phyloP scores from a whole-genome alignment of 1,140 invertebrate genomes.

The Zaprionus taronus region DNA sequence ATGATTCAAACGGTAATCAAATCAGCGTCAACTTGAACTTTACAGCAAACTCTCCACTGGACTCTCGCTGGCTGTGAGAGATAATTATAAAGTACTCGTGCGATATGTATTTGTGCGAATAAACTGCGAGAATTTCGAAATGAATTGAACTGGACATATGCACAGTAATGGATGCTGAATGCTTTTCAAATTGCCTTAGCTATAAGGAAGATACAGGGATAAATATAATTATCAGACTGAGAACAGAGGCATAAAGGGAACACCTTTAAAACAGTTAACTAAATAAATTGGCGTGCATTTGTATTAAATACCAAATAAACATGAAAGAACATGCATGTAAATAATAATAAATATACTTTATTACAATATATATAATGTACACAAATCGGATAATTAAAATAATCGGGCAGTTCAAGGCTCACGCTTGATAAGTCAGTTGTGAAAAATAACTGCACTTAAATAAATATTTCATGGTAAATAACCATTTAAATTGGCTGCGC shows the following conservation, averaged over 20 bases:
- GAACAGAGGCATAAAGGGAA: background rate
- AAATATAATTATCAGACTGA: too few relatives aligned
- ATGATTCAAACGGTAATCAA: slow-evolving; percentile 35
- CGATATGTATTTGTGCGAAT: background rate
- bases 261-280: background rate
- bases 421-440: slow-evolving; percentile 19
- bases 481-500: slow-evolving; percentile 30
- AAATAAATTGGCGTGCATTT: background rate
- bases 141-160: too few relatives aligned
- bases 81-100: slow-evolving; percentile 8
- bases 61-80: background rate
- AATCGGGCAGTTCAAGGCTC: background rate
- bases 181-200: background rate
- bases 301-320: background rate
- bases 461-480: slow-evolving; percentile 10
- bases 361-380: background rate
- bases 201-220: too few relatives aligned
- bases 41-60: background rate
- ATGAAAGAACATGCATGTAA: too few relatives aligned
- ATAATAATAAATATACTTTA: too few relatives aligned
- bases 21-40: slow-evolving; percentile 19
- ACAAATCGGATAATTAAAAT: background rate
- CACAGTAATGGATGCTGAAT: background rate
- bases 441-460: slow-evolving; percentile 15
- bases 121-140: background rate